Conservation (phyloP, 2,888 invertebrate species). For the Himalopsyche anomala region DNA sequence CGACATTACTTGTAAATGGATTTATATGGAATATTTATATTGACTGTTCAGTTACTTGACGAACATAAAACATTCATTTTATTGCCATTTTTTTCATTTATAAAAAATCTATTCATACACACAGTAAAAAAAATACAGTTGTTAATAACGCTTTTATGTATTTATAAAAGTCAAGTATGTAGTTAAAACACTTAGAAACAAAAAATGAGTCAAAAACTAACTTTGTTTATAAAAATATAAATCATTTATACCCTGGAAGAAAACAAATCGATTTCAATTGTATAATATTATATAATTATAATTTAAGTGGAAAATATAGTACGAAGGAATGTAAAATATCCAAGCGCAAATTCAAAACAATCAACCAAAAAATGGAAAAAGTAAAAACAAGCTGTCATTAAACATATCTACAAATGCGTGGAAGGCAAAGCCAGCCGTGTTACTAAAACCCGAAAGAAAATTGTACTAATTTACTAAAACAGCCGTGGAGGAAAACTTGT, state of each 20-base stretch:
- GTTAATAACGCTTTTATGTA: too few species aligned
- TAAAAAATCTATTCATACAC: too few species aligned
- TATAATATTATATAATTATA: not conserved
- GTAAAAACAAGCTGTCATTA: slow-evolving; percentile 35
- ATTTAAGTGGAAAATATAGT: slow-evolving; percentile 2
- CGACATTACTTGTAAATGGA: too few species aligned
- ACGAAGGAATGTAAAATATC: slow-evolving; percentile 21
- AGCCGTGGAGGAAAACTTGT: not conserved
- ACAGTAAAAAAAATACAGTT: too few species aligned
- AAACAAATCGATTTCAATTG: slow-evolving; percentile 10
- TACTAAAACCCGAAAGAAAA: slow-evolving; percentile 18
- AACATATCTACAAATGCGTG: slow-evolving; percentile 39
- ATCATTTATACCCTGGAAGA: not conserved
- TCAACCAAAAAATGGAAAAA: not conserved
- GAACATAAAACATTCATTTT: too few species aligned
- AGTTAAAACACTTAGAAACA: too few species aligned
- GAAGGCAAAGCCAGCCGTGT: slow-evolving; percentile 31
- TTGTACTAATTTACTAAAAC: slow-evolving; percentile 15
- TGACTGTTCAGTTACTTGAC: too few species aligned
- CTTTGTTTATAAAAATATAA: not conserved
- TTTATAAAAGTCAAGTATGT: too few species aligned
- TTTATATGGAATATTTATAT: too few species aligned
- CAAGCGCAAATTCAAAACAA: slow-evolving; percentile 34
- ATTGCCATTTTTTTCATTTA: too few species aligned
- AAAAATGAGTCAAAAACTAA: too few species aligned